A percentile compares a stretch with the other conserved stretches of the same genome.
Evolutionary conservation across 1,140 invertebrate species (phyloP).

Genomic region (Coptotermes formosanus): DNA sequence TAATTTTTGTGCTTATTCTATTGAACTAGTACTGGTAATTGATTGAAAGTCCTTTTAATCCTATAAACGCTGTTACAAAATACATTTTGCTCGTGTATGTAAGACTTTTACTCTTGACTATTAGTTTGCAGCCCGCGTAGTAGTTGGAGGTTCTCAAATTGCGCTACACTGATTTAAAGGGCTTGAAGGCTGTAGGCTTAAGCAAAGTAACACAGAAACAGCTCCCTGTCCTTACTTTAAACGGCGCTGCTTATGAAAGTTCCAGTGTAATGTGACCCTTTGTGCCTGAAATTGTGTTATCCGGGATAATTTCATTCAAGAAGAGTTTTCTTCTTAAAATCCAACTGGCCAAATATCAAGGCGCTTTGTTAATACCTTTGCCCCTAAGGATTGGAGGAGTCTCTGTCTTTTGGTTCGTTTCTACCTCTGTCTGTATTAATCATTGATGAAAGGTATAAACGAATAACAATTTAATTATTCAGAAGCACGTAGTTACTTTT

Average conservation of each 20-base stretch:
- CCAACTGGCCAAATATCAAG: neutral
- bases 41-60: too few relatives aligned
- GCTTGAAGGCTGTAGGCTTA: neutral
- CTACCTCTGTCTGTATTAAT: neutral
- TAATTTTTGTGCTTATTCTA: too few relatives aligned
- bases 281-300: neutral
- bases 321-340: neutral
- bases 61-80: too few relatives aligned
- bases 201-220: neutral
- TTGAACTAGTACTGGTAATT: too few relatives aligned
- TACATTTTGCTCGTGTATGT: too few relatives aligned
- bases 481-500: too few relatives aligned
- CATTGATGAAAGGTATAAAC: neutral
- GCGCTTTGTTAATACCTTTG: neutral
- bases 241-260: neutral
- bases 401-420: neutral
- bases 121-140: too few relatives aligned
- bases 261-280: neutral
- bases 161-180: too few relatives aligned
- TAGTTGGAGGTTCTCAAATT: too few relatives aligned
- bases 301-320: neutral
- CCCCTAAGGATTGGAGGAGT: neutral
- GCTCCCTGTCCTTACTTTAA: neutral
- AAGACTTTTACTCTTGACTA: too few relatives aligned
- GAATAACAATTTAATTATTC: too few relatives aligned